Evolutionary conservation across 2,888 invertebrate genomes (phyloP).

Genomic region (Petrolisthes manimaculis): DNA sequence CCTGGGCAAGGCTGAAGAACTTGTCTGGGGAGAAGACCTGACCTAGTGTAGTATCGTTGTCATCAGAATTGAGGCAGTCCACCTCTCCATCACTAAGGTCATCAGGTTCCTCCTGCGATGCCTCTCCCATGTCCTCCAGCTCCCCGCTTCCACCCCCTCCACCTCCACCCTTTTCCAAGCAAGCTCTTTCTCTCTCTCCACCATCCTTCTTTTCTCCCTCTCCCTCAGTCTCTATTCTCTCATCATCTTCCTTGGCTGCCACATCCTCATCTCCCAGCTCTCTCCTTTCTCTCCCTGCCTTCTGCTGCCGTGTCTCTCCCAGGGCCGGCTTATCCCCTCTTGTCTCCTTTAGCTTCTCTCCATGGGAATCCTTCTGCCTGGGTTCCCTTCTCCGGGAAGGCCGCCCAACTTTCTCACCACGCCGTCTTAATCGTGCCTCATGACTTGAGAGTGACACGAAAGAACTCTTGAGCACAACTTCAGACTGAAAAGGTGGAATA

Average conservation of each 20-base stretch:
- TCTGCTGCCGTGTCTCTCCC: not conserved
- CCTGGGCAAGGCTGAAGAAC: not conserved
- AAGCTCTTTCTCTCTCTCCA: not conserved
- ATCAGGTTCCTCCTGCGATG: conserved; percentile 56
- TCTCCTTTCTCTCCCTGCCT: not conserved
- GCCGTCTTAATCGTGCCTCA: conserved; percentile 47
- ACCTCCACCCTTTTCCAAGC: conserved; percentile 22
- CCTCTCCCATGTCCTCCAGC: conserved; percentile 46
- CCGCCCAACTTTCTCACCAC: conserved; percentile 33
- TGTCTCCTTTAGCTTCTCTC: conserved; percentile 6
- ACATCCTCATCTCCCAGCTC: conserved; percentile 6
- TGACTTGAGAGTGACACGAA: conserved; percentile 50
- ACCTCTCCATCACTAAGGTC: conserved; percentile 52
- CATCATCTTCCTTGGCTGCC: not conserved
- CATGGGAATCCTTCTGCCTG: conserved; percentile 21
- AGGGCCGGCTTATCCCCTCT: not conserved
- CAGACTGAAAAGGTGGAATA: conserved; percentile 29
- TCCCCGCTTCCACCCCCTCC: not conserved
- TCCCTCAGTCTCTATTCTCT: conserved; percentile 13
- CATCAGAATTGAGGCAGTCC: conserved; percentile 36
- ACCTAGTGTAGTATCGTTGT: conserved; percentile 19
- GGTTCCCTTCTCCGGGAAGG: conserved; percentile 34
- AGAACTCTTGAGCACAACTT: conserved; percentile 46
- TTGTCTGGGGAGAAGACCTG: conserved; percentile 17
- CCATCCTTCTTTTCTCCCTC: not conserved